Percentiles rank a stretch among this genome's conserved stretches.
These are phyloP conservation scores for Chlorodrepanis virens DNA, from an alignment of 2,113 vertebrate genomes.

Conservation along the genomic window DNA sequence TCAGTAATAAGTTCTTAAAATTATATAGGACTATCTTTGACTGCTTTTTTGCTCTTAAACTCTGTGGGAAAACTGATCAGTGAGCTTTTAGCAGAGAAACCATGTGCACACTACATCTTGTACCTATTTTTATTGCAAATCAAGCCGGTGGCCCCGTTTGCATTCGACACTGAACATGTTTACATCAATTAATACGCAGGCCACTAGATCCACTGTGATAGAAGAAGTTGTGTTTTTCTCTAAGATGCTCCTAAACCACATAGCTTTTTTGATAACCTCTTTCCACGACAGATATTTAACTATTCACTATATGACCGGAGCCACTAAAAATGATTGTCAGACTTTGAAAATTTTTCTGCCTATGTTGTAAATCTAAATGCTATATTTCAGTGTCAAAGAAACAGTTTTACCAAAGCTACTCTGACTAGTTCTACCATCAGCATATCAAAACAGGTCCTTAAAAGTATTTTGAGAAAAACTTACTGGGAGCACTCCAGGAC, in stretches of 20 bases:
- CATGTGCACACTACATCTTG: rapidly evolving
- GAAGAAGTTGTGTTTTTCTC: not conserved
- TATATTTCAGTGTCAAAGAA: not conserved
- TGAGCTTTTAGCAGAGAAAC: not conserved
- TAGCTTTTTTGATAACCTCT: not conserved
- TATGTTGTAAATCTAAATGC: not conserved
- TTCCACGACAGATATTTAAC: not conserved
- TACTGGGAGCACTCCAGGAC: not conserved
- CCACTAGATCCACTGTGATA: not conserved
- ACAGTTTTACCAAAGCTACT: not conserved
- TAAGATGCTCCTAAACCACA: not conserved
- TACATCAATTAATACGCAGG: not conserved
- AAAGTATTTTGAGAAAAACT: not conserved
- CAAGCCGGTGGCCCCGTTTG: not conserved
- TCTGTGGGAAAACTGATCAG: not conserved
- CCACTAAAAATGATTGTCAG: not conserved
- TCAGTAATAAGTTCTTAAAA: not conserved
- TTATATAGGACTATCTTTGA: not conserved
- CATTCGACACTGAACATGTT: not conserved
- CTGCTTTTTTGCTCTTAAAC: not conserved
- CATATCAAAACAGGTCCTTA: not conserved
- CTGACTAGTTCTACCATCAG: not conserved
- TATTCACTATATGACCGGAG: not conserved
- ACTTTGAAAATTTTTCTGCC: not conserved
- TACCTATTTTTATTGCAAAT: rapidly evolving